Conservation (phyloP, 2,113 vertebrate genomes). For the Girardinichthys multiradiatus region DNA sequence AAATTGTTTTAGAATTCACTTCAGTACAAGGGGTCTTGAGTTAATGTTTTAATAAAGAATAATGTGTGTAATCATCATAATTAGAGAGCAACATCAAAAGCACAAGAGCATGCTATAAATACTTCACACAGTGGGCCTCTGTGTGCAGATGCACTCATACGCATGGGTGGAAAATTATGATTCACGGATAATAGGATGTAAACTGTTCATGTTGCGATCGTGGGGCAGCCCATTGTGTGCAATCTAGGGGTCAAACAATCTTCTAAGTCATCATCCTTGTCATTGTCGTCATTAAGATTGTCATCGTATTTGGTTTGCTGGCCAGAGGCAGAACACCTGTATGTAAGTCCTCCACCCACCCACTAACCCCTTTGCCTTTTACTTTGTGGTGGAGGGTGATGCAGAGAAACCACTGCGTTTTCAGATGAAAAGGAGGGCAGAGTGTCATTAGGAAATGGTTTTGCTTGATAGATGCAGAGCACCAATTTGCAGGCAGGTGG, state of each 20-base stretch:
- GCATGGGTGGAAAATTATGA: constrained; percentile 56
- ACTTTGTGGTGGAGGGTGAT: constrained; percentile 42
- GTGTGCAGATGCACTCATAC: constrained; percentile 23
- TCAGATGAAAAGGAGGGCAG: constrained; percentile 69
- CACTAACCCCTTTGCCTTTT: constrained; percentile 10
- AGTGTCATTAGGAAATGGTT: constrained; percentile 65
- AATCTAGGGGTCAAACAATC: constrained; percentile 52
- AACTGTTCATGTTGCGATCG: constrained; percentile 34
- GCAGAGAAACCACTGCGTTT: constrained; percentile 59
- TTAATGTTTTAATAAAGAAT: constrained; percentile 66
- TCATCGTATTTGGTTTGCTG: too few relatives aligned
- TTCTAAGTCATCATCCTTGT: constrained; percentile 52
- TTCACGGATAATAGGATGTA: constrained; percentile 59
- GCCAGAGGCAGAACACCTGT: too few relatives aligned
- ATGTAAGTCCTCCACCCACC: constrained; percentile 21
- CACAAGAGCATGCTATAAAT: constrained; percentile 39
- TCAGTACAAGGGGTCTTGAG: constrained; percentile 18
- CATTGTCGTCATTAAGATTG: constrained; percentile 55
- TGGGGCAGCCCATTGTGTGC: constrained; percentile 3
- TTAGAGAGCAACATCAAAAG: constrained; percentile 75
- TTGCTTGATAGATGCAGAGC: constrained; percentile 23
- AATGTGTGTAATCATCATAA: constrained; percentile 70
- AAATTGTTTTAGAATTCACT: constrained; percentile 29
- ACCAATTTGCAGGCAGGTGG: constrained; percentile 65
- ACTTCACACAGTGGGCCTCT: constrained; percentile 48